phyloP scores from a whole-genome alignment of 2,797 vertebrate species.

The Eidolon dupreanum region DNA sequence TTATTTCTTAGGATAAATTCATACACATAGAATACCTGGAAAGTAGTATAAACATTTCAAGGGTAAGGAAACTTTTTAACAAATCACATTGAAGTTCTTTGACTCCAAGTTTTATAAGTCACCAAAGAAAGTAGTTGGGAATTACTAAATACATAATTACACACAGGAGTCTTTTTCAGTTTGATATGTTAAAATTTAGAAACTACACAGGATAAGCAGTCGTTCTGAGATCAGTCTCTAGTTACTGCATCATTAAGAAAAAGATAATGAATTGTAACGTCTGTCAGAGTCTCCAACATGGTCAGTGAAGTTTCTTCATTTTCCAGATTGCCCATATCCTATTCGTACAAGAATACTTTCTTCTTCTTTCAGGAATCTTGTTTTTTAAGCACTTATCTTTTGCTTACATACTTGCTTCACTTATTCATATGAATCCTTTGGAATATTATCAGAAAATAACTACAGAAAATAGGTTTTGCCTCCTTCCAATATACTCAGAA shows the following conservation, averaged over 20 bases:
- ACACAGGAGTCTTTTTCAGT: slow-evolving; percentile 3
- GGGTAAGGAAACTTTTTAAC: background rate
- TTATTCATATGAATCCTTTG: background rate
- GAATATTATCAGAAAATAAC: background rate
- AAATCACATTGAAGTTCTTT: background rate
- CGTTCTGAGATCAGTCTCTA: background rate
- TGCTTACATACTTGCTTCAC: background rate
- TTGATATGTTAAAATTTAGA: slow-evolving; percentile 45
- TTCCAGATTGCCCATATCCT: background rate
- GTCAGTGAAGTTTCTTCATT: background rate
- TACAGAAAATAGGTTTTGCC: background rate
- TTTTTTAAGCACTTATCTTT: background rate
- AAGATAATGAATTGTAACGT: background rate
- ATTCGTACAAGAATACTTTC: background rate
- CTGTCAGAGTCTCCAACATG: background rate
- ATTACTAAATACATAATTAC: background rate
- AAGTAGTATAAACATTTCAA: background rate
- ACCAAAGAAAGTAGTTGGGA: slow-evolving; percentile 30
- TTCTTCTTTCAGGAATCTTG: background rate
- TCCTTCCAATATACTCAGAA: background rate
- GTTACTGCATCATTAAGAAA: slow-evolving; percentile 2
- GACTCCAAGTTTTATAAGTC: background rate
- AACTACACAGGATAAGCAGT: background rate
- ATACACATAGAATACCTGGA: background rate
- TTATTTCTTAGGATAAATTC: slow-evolving; percentile 19